Percentiles rank a stretch among this genome's conserved stretches.
Evolutionary conservation across 1,140 invertebrate genomes (phyloP).

Genomic region (Luehdorfia chinensis): DNA sequence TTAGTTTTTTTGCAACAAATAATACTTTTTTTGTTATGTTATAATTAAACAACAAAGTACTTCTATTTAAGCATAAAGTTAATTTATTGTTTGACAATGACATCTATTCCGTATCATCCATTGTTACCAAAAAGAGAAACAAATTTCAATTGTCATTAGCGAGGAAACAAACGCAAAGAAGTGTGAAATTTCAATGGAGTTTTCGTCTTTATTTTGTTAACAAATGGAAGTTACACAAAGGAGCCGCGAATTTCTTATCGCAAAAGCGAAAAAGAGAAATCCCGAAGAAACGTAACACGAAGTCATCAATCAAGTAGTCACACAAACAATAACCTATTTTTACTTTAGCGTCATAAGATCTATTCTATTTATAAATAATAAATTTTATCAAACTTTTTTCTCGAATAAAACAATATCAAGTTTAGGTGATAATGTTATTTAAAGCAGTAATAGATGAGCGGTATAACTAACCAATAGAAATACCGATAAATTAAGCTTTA

Average conservation of each 20-base stretch:
- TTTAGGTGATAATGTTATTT: too few relatives aligned
- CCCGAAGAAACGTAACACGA: slow-evolving; percentile 39
- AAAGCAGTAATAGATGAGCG: too few relatives aligned
- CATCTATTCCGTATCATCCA: slow-evolving; percentile 19
- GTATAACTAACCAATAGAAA: too few relatives aligned
- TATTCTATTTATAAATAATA: slow-evolving; percentile 1
- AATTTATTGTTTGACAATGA: slow-evolving; percentile 1
- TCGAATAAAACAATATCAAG: too few relatives aligned
- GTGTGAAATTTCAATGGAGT: slow-evolving; percentile 35
- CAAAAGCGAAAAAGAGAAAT: slow-evolving; percentile 32
- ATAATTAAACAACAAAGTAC: too few relatives aligned
- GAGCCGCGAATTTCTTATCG: slow-evolving; percentile 29
- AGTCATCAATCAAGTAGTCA: slow-evolving; percentile 58
- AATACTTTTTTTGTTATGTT: too few relatives aligned
- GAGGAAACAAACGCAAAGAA: slow-evolving; percentile 32
- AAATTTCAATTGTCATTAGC: slow-evolving; percentile 42
- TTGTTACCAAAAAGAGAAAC: slow-evolving; percentile 33
- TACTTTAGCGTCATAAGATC: not conserved
- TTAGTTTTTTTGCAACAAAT: too few relatives aligned
- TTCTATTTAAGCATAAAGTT: too few relatives aligned
- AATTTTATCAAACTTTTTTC: not conserved
- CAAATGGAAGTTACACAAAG: slow-evolving; percentile 40
- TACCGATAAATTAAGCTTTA: too few relatives aligned
- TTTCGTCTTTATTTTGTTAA: slow-evolving; percentile 30
- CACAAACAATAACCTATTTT: slow-evolving; percentile 18